phyloP scores from a whole-genome alignment of 2,888 invertebrate species.

The Boloria euphrosyne region DNA sequence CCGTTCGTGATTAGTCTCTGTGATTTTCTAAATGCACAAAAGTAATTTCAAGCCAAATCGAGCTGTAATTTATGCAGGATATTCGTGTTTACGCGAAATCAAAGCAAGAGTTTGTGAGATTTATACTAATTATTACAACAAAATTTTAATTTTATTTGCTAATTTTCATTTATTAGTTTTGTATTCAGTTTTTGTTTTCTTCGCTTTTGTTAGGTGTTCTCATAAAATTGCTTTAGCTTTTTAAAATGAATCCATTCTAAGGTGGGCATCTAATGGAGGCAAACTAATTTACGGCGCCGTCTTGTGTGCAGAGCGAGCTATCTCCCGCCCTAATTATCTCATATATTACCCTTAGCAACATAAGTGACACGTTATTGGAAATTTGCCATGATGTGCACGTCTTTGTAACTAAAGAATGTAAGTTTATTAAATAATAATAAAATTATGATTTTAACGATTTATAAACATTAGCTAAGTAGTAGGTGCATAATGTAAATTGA shows the following conservation, averaged over 20 bases:
- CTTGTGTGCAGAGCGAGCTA: slow-evolving; percentile 63
- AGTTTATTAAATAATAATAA: slow-evolving; percentile 8
- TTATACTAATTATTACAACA: background rate
- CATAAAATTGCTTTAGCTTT: slow-evolving; percentile 15
- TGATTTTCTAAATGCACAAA: slow-evolving; percentile 62
- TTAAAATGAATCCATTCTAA: slow-evolving; percentile 38
- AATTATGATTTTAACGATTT: background rate
- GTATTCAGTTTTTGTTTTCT: background rate
- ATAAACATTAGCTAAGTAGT: background rate
- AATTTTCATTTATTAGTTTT: background rate
- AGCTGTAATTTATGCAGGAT: slow-evolving; percentile 22
- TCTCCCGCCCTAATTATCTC: slow-evolving; percentile 74
- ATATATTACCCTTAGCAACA: slow-evolving; percentile 80
- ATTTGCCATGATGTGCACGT: slow-evolving; percentile 62
- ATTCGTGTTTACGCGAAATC: slow-evolving; percentile 12
- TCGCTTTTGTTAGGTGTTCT: background rate
- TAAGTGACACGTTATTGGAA: slow-evolving; percentile 77
- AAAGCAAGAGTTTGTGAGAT: background rate
- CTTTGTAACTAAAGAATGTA: slow-evolving; percentile 20
- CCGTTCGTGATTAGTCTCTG: slow-evolving; percentile 71
- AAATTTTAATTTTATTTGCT: background rate
- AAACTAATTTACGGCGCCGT: slow-evolving; percentile 56
- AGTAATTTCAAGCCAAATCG: slow-evolving; percentile 39
- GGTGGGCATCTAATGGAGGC: slow-evolving; percentile 48
- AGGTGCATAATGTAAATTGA: too few relatives aligned